Percentiles rank a stretch among this genome's conserved stretches.
phyloP scores from a whole-genome alignment of 1,140 invertebrate genomes.

The Sminthurinus signatus region DNA sequence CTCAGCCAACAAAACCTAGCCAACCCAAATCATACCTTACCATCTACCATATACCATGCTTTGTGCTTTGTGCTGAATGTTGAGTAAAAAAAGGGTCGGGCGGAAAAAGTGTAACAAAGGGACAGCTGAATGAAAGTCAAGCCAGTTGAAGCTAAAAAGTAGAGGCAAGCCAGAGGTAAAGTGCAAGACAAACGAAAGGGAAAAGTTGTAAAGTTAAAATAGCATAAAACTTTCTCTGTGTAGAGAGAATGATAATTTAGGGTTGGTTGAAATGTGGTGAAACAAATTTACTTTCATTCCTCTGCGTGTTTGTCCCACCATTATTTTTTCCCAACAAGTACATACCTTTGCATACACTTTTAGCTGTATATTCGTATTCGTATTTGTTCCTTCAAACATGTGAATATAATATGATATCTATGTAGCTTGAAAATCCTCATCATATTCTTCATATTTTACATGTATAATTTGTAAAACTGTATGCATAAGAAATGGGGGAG shows the following conservation, averaged over 20 bases:
- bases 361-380: no score
- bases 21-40: background rate
- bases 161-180: background rate
- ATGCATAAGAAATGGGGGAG: no score
- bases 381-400: no score
- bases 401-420: no score
- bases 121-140: no score
- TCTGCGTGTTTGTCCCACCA: background rate
- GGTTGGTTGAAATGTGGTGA: slow-evolving; percentile 12
- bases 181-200: background rate
- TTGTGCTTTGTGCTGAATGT: background rate
- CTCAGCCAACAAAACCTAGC: background rate
- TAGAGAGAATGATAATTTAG: background rate
- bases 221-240: slow-evolving; percentile 1
- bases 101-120: no score
- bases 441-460: no score
- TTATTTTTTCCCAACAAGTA: background rate
- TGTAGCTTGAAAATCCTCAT: no score
- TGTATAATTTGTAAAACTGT: no score
- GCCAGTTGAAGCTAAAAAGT: background rate
- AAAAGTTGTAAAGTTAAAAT: slow-evolving; percentile 9
- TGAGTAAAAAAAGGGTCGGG: background rate
- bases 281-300: slow-evolving; percentile 13
- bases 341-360: background rate
- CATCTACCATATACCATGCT: background rate